A percentile compares a stretch with the other conserved stretches of the same genome.
Conservation (phyloP, 2,888 invertebrate genomes). For the Syrphus vitripennis region DNA sequence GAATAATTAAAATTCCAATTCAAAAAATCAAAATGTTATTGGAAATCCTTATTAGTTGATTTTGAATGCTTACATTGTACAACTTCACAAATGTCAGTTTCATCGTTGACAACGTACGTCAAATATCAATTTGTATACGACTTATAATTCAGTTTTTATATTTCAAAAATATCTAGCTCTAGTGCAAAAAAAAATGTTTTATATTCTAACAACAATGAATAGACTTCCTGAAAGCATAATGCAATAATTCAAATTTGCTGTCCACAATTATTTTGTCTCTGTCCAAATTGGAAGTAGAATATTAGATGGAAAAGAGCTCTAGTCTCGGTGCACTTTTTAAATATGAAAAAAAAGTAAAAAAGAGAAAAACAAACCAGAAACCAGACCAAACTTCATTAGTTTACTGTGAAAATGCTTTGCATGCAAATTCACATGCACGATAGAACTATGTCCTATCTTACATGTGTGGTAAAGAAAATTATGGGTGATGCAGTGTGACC, state of each 20-base stretch:
- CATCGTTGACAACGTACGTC: too few relatives aligned
- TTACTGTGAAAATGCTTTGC: not conserved
- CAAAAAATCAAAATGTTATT: too few relatives aligned
- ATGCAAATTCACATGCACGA: not conserved
- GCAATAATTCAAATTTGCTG: not conserved
- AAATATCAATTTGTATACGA: too few relatives aligned
- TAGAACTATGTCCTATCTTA: too few relatives aligned
- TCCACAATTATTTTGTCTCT: not conserved
- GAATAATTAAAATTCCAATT: too few relatives aligned
- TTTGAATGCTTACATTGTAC: too few relatives aligned
- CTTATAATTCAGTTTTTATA: too few relatives aligned
- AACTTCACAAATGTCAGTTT: too few relatives aligned
- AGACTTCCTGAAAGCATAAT: not conserved
- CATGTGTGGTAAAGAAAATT: not conserved
- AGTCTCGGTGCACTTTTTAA: too few relatives aligned
- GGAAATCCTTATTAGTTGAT: too few relatives aligned
- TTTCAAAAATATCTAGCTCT: too few relatives aligned
- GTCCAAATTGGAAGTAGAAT: not conserved
- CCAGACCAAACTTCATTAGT: not conserved
- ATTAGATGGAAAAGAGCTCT: too few relatives aligned
- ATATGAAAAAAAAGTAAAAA: not conserved
- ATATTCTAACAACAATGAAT: not conserved
- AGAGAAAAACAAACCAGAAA: not conserved
- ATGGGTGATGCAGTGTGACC: not conserved
- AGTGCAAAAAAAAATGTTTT: not conserved